These are phyloP conservation scores for Holacanthus passer DNA, from an alignment of 2,113 vertebrate species.

Conservation along the genomic window DNA sequence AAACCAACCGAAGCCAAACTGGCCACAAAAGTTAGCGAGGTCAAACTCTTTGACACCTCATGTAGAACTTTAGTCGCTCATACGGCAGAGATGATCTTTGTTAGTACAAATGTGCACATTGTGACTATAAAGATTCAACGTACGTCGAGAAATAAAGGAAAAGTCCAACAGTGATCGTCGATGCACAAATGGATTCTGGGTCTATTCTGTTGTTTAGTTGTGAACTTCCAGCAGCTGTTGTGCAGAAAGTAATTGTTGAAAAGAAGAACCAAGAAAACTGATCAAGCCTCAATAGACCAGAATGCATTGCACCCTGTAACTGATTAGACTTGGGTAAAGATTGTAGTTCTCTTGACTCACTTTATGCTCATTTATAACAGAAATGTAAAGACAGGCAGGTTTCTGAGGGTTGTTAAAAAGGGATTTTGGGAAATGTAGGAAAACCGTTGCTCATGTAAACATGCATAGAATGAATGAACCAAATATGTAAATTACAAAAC, in stretches of 20 bases:
- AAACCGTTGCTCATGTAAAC: neutral
- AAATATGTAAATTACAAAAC: constrained; percentile 2
- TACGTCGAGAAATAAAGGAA: neutral
- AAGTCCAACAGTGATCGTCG: neutral
- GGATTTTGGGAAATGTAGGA: neutral
- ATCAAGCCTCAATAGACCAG: neutral
- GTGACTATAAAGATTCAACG: neutral
- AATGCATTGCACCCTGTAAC: neutral
- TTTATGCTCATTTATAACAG: neutral
- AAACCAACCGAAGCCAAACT: constrained; percentile 22
- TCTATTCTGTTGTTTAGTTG: neutral
- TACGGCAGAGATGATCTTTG: neutral
- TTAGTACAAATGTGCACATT: constrained; percentile 20
- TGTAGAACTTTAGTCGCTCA: constrained; percentile 35
- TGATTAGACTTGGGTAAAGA: neutral
- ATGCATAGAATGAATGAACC: neutral
- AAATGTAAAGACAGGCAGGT: neutral
- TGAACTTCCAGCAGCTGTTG: too few relatives aligned
- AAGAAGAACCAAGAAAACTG: too few relatives aligned
- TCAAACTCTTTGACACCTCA: constrained; percentile 31
- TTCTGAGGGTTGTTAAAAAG: constrained; percentile 13
- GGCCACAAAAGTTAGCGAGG: constrained; percentile 30
- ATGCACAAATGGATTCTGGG: neutral
- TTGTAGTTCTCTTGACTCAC: neutral
- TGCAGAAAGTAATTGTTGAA: too few relatives aligned